Base-by-base conservation (phyloP, 2,888 invertebrate genomes). In the Nasonia oneida region DNA sequence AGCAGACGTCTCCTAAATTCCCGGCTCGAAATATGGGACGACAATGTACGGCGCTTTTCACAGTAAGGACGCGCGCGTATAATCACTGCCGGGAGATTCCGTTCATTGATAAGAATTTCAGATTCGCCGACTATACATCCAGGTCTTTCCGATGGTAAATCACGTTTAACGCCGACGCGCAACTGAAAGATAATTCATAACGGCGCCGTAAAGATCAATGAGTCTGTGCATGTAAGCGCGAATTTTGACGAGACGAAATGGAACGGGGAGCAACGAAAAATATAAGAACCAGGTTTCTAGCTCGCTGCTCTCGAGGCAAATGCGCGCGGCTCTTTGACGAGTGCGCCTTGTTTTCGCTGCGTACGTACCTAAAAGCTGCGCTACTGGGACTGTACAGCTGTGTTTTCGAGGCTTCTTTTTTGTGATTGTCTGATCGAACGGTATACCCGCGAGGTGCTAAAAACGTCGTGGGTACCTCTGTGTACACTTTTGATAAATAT, bases 251-350 rank as follows among this genome's bases (percentile, higher is more conserved):
- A 47, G 12, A 73, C 47, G 76, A 57, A 33, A 50, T 1, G 18
- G 37, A 37, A 37, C 5, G 4, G 29, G 37, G 70, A 83, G n/a
- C 64, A 23, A 33, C 57, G 14, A 83, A 73, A 78, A 64, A 61
- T 53, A 61, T 53, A 42, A 47, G 61, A 83, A 83, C 73, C 61
- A 64, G 83, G 73, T 83, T 78, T 78, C 61, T 83, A 78, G 78
- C 18, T 83, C 71, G 39, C 71, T 39, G 33, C 29, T 50, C 47
- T 18, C 6, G 53, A 33, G 47, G 47, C 74, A 39, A 81, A 81
- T 50, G 61, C 4, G 29, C 53, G 8, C 14, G 53, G 42, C 37
- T 70, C 23, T 39, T 29, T n/a, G 12, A 1, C 37, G n/a, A 23
- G 57, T 61, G 12, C 71, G 47, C 23, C 4, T 61, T n/a, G 57